phyloP scores from a whole-genome alignment of 1,140 invertebrate species.

The Drosophila saltans region DNA sequence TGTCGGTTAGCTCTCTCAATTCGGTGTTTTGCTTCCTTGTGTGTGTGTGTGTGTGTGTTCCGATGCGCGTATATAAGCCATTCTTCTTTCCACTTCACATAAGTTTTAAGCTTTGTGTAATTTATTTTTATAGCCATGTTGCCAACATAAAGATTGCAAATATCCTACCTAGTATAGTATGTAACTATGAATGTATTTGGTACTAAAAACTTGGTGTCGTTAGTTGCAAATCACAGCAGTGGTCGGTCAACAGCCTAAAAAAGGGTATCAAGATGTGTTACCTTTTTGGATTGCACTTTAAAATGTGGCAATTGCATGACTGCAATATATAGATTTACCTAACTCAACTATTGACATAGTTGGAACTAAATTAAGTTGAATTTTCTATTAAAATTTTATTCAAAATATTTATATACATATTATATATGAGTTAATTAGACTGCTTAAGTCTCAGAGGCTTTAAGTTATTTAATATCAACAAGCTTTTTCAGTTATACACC shows the following conservation, averaged over 20 bases:
- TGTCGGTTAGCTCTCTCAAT: conserved; percentile 29
- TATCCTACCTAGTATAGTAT: conserved; percentile 30
- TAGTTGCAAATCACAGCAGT: conserved; percentile 53
- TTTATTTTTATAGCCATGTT: conserved; percentile 78
- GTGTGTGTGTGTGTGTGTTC: conserved; percentile 28
- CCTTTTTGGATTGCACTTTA: conserved; percentile 19
- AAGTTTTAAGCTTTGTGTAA: conserved; percentile 79
- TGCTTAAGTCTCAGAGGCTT: no score
- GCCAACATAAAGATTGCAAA: conserved; percentile 75
- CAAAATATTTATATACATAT: no score
- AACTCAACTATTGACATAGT: background rate
- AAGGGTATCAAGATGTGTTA: conserved; percentile 42
- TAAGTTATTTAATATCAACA: background rate
- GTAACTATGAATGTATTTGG: conserved; percentile 47
- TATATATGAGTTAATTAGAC: no score
- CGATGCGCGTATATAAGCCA: conserved; percentile 74
- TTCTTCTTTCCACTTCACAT: conserved; percentile 75
- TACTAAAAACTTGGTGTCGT: conserved; percentile 37
- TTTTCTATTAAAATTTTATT: background rate
- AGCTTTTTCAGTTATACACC: background rate
- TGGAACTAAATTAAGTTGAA: background rate
- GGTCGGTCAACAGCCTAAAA: conserved; percentile 49
- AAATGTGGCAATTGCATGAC: conserved; percentile 1
- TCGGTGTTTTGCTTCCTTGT: conserved; percentile 21
- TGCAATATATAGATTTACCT: background rate